phyloP scores from a whole-genome alignment of 2,797 vertebrate genomes.

The Schizothorax lantsangensis region DNA sequence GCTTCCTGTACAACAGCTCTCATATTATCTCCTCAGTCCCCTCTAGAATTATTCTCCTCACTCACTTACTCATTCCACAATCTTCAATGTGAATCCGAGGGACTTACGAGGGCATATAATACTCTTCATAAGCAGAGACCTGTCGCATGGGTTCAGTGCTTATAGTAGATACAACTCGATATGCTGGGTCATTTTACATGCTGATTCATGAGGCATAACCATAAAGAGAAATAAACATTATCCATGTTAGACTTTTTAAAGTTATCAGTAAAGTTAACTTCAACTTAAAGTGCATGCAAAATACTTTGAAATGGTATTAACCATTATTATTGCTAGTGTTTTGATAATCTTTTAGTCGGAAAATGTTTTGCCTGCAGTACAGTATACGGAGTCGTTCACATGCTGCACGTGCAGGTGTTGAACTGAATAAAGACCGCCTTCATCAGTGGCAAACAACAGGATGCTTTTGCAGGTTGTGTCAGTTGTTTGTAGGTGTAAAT shows the following conservation, averaged over 20 bases:
- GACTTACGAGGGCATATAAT: background rate
- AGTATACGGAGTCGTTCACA: background rate
- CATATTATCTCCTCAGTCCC: conserved; percentile 38
- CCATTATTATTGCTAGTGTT: background rate
- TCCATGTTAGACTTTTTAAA: background rate
- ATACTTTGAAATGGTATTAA: background rate
- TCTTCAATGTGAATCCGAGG: background rate
- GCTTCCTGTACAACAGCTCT: conserved; percentile 42
- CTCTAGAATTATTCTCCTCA: conserved; percentile 4
- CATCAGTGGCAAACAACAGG: background rate
- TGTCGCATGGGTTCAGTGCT: background rate
- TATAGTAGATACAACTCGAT: background rate
- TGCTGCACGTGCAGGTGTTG: background rate
- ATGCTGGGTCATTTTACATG: background rate
- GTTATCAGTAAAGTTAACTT: background rate
- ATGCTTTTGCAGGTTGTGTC: background rate
- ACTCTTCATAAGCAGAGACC: background rate
- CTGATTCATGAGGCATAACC: background rate
- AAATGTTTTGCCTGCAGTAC: background rate
- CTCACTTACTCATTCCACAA: background rate
- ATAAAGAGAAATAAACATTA: background rate
- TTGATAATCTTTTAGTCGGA: background rate
- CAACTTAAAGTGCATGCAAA: background rate
- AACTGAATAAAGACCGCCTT: background rate
- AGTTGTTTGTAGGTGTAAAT: background rate